phyloP scores from a whole-genome alignment of 2,113 vertebrate genomes.

The Platichthys flesus region DNA sequence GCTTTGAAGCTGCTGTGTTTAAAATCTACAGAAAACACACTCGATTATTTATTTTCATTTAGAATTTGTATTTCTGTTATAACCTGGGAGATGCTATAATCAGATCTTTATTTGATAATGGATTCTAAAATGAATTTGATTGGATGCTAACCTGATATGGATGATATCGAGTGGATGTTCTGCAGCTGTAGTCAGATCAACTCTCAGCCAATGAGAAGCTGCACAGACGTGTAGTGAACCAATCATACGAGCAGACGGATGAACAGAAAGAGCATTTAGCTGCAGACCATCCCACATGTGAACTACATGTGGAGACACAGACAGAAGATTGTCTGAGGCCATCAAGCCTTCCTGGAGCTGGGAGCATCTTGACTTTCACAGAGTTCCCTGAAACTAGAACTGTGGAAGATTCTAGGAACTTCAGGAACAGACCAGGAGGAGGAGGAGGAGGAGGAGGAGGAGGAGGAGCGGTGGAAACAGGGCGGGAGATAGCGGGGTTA shows the following conservation, averaged over 20 bases:
- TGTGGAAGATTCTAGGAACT: slow-evolving; percentile 64
- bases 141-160: too few relatives aligned
- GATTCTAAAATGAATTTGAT: too few relatives aligned
- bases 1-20: too few relatives aligned
- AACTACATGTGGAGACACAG: slow-evolving; percentile 48
- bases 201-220: neutral
- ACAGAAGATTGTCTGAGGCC: neutral
- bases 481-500: slow-evolving; percentile 52
- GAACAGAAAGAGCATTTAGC: neutral
- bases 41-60: too few relatives aligned
- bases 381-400: slow-evolving; percentile 58
- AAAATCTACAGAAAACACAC: too few relatives aligned
- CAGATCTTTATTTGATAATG: too few relatives aligned
- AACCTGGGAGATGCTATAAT: too few relatives aligned
- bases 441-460: slow-evolving; percentile 18
- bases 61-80: too few relatives aligned
- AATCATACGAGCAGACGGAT: neutral
- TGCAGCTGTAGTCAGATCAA: neutral
- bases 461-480: slow-evolving; percentile 42
- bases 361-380: slow-evolving; percentile 37
- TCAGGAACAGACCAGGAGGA: slow-evolving; percentile 25
- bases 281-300: slow-evolving; percentile 36
- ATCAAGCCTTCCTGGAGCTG: slow-evolving; percentile 23
- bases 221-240: neutral
- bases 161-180: too few relatives aligned